Conservation (phyloP, 2,113 vertebrate species). For the Centropus unirufus region DNA sequence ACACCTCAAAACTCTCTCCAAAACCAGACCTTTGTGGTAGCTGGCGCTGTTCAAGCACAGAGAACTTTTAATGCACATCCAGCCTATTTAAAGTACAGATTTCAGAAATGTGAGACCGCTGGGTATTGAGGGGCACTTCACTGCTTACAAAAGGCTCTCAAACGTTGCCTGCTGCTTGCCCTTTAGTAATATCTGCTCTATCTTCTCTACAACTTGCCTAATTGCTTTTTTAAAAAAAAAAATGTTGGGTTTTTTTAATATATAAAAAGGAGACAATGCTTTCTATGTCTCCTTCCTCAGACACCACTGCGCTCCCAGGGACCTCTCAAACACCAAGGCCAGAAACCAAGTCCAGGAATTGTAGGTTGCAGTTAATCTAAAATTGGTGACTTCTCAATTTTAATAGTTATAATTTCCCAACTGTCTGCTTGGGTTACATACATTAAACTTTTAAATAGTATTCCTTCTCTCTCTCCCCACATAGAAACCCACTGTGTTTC, state of each 20-base stretch:
- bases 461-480: conserved; percentile 16
- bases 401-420: conserved; percentile 62
- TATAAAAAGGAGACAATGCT: neutral
- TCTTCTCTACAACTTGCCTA: neutral
- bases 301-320: neutral
- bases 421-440: conserved; percentile 60
- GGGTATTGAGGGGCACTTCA: neutral
- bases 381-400: conserved; percentile 57
- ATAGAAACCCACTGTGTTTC: conserved; percentile 27
- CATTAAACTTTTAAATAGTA: conserved; percentile 43
- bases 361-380: conserved; percentile 53
- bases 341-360: conserved; percentile 15
- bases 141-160: neutral
- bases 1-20: neutral
- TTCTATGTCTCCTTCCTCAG: conserved; percentile 18
- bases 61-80: neutral
- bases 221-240: neutral
- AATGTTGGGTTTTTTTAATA: neutral
- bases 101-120: neutral
- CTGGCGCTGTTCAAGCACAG: neutral
- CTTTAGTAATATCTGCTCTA: neutral
- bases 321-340: conserved; percentile 27
- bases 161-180: neutral
- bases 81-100: neutral
- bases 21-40: neutral